A percentile compares a stretch with the other conserved stretches of the same genome.
These are phyloP conservation scores for Danio rerio DNA, from an alignment of 2,113 vertebrate species.

Conservation along the genomic window DNA sequence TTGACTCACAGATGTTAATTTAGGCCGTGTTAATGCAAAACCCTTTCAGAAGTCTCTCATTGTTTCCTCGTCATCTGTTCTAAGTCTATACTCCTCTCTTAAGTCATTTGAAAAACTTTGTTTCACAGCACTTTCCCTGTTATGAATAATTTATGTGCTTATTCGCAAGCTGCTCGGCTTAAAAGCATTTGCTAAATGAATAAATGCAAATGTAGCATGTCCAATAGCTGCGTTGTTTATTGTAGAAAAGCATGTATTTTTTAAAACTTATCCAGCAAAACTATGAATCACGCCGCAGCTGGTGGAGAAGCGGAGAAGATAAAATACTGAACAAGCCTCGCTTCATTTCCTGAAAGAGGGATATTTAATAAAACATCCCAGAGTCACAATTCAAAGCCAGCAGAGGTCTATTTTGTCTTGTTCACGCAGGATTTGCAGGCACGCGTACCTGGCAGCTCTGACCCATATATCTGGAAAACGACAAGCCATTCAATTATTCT, in stretches of 20 bases:
- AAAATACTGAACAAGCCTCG: neutral
- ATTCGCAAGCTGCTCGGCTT: neutral
- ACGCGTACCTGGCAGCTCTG: conserved; percentile 45
- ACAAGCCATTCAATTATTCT: conserved; percentile 60
- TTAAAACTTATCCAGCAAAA: neutral
- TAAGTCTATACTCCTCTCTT: neutral
- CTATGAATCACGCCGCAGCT: neutral
- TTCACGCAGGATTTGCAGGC: conserved; percentile 47
- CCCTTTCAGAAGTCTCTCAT: neutral
- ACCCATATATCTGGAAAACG: conserved; percentile 56
- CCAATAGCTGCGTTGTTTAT: neutral
- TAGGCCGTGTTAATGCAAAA: neutral
- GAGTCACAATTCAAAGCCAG: conserved; percentile 49
- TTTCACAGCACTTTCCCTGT: too few relatives aligned
- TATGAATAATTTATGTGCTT: neutral
- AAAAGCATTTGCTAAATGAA: conserved; percentile 17
- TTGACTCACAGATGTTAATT: neutral
- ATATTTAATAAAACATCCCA: conserved; percentile 44
- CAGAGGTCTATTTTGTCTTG: conserved; percentile 41
- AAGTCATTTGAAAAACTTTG: too few relatives aligned
- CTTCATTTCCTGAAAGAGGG: conserved; percentile 31
- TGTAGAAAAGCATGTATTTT: neutral
- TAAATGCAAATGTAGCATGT: neutral
- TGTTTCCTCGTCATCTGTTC: neutral
- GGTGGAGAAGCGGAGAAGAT: neutral